These are phyloP conservation scores for Nicator chloris DNA, from an alignment of 2,113 vertebrate species.

Conservation along the genomic window DNA sequence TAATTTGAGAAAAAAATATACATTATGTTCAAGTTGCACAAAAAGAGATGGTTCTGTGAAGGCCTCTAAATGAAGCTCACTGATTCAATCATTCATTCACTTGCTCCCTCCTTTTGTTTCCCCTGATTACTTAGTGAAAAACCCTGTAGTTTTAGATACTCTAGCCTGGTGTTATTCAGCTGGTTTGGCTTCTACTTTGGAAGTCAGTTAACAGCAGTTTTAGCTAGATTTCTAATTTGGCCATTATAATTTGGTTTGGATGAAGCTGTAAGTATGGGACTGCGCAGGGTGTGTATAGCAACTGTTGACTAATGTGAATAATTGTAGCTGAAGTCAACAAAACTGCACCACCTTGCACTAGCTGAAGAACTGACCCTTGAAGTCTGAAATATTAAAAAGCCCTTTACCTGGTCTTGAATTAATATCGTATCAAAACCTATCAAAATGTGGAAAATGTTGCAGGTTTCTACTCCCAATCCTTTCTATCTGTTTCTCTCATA, in stretches of 20 bases:
- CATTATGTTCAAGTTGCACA: background rate
- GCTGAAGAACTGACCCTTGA: background rate
- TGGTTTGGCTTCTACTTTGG: background rate
- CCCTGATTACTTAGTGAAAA: background rate
- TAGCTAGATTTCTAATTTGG: background rate
- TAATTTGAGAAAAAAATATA: background rate
- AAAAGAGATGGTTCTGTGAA: background rate
- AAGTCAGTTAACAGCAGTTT: background rate
- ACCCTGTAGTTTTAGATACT: background rate
- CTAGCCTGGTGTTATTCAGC: background rate
- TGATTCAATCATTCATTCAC: background rate
- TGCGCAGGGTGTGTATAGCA: background rate
- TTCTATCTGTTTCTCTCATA: background rate
- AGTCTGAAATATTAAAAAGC: background rate
- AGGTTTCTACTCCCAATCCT: background rate
- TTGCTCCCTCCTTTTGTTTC: background rate
- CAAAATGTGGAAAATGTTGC: background rate
- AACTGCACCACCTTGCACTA: background rate
- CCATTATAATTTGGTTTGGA: background rate
- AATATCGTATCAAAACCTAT: background rate
- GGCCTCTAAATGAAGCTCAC: background rate
- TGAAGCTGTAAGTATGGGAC: background rate
- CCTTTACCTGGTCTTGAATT: background rate
- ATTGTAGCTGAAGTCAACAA: background rate
- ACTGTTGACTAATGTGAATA: background rate